Base-by-base conservation (phyloP, 2,888 invertebrate species). In the Nemurella pictetii region DNA sequence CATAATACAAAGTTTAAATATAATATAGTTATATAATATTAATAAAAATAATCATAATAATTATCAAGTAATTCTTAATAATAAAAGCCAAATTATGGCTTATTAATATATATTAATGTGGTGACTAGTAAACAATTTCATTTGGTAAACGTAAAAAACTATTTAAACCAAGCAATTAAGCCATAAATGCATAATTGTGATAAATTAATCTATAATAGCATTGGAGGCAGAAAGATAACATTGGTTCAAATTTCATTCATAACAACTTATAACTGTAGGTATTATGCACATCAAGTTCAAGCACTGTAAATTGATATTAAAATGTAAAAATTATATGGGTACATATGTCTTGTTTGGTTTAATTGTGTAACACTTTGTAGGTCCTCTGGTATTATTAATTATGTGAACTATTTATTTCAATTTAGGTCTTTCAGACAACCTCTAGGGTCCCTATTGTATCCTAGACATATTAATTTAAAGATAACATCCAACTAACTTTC, bases 101-200 rank as follows among this genome's bases (percentile, higher is more conserved):
- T 75, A 9, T 27, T 75, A n/a, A 75, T 26, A 75, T 75, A 75
- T 75, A 27, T 75, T 75, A n/a, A 75, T 75, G 32, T 81, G 26
- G 32, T 81, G 80, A 81, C 80, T 81, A 81, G 80, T 26, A 81
- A 81, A 81, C 80, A 81, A 81, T 35, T 81, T 81, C 80, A 32
- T 81, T 81, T 81, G 80, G 80, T 81, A 81, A 81, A 36, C 12
- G 32, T 81, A 36, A 78, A 78, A 30, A 78, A 78, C 27, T 30
- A 78, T 28, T 30, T 30, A 30, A 74, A 78, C 78, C 29, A 78
- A 55, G 9, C 55, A 55, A 20, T 55, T 55, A 55, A 55, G 55
- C 20, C 55, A 55, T 55, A 20, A 55, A 55, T 20, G 55, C 55
- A 55, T 55, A 55, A 55, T 55, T 12, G 12, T 55, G 55, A 55